Base-by-base conservation (phyloP, 30 jellyfish, hydroid and myxozoan species). In the Aurelia sp. region DNA sequence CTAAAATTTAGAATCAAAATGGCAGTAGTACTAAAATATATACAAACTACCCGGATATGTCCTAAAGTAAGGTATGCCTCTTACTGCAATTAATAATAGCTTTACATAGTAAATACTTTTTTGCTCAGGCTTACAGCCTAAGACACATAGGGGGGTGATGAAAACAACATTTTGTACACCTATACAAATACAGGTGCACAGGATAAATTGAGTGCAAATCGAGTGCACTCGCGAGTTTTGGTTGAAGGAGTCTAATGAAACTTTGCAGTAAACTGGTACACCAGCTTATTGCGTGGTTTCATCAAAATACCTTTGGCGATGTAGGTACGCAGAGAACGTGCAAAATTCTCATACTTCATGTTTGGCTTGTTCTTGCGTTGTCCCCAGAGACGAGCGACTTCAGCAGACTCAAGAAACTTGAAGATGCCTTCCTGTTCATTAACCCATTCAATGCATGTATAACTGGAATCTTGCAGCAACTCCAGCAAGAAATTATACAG, bases 281-380 rank as follows among this genome's bases (percentile, higher is more conserved):
- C 98, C 85, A 93, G 89, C 53, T 89, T 93, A 76, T 93, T 88
- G 21, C 97, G 96, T 20, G 97, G 97, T 84, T 93, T 93, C 51
- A 86, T 88, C 80, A 93, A 67, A 38, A 93, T 88, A 17, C 97
- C 97, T 53, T 88, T 88, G 47, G 98, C 98, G 50, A 88, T 86
- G 87, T 93, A 93, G 18, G 97, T 88, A 55, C 98, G 97, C 24
- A 93, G 88, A 10, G 98, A 93, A 15, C 98, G 47, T 18, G 98
- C 98, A 65, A 93, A 89, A 78, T 93, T 93, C 82, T 93, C 98
- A 65, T 93, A 93, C 85, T 85, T 93, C 98, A 93, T 93, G 76
- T 67, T 60, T 20, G 98, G 97, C 84, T 89, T 88, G 88, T 93
- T 93, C 78, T 93, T 93, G 53, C 96, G 96, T 41, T 63, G 94